Conservation (phyloP, 2,888 invertebrate genomes). For the Polia nebulosa region DNA sequence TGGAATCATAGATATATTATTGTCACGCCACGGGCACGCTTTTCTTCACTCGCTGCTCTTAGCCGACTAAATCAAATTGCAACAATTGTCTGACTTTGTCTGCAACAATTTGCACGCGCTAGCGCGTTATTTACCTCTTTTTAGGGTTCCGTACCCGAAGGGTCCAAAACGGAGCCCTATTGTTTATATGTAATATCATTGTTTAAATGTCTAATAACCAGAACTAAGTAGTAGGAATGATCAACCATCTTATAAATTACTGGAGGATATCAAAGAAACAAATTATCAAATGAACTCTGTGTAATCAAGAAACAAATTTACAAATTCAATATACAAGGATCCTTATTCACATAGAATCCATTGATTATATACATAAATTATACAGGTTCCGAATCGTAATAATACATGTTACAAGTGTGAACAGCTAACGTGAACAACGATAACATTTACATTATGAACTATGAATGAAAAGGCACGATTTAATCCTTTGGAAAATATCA, state of each 20-base stretch:
- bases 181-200: no score
- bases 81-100: no score
- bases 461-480: constrained; percentile 79
- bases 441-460: constrained; percentile 72
- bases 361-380: constrained; percentile 73
- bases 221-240: neutral
- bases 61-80: no score
- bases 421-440: constrained; percentile 63
- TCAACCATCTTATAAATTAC: neutral
- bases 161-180: no score
- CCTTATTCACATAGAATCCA: constrained; percentile 70
- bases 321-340: constrained; percentile 78
- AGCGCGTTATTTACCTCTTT: no score
- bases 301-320: constrained; percentile 87
- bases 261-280: constrained; percentile 53
- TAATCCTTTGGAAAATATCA: constrained; percentile 57
- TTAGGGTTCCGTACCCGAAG: no score
- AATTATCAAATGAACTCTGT: constrained; percentile 72
- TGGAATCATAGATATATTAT: no score
- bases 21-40: no score
- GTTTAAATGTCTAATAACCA: neutral
- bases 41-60: no score
- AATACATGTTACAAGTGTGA: constrained; percentile 68
- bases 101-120: no score
- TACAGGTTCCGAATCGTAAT: constrained; percentile 67